Evolutionary conservation across 2,113 vertebrate genomes (phyloP), one percentile per base, ranked within the genome.

Genomic region (Oreochromis tanganicae): DNA sequence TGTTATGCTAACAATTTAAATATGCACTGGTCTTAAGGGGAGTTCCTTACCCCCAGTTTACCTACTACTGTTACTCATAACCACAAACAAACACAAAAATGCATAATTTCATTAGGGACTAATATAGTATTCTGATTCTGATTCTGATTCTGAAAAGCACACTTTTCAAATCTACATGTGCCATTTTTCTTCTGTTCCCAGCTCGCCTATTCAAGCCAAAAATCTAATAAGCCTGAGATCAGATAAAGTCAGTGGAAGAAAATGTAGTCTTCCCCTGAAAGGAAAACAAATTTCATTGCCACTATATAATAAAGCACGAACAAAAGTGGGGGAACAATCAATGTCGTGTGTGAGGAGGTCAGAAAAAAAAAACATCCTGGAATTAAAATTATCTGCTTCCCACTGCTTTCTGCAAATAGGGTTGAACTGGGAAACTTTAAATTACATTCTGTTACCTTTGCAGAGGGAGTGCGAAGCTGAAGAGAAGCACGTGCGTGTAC

Each of bases 351-450:
- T 34, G 48, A 81, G 61, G 43, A 80, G 71, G 56, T 57, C 68
- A 29, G 68, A 8, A 68, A 24, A 43, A 50, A 71, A 79, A 89
- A 61, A 10, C 54, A 90, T 86, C 83, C 85, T 78, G 86, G 59
- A 91, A 87, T 88, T 73, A 90, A 88, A 90, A 80, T 86, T 0
- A 88, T 86, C 81, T 83, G 71, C 61, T 52, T 80, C 75, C 54
- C 32, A n/a, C 21, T 85, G 55, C 82, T 54, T 68, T 61, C 89
- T 56, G 24, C 24, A 89, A 89, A 89, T 79, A 56, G 79, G 79
- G 86, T 90, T 89, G 78, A 80, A 36, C 27, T 38, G 63, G 21
- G 80, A 83, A 86, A 85, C 54, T 82, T 75, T 19, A 82, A 86
- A 46, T 84, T 61, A 66, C 38, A 84, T 81, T 71, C 38, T 81